These are phyloP conservation scores for Melanotaenia trifasciata DNA, from an alignment of 2,797 vertebrate species.

Conservation along the genomic window DNA sequence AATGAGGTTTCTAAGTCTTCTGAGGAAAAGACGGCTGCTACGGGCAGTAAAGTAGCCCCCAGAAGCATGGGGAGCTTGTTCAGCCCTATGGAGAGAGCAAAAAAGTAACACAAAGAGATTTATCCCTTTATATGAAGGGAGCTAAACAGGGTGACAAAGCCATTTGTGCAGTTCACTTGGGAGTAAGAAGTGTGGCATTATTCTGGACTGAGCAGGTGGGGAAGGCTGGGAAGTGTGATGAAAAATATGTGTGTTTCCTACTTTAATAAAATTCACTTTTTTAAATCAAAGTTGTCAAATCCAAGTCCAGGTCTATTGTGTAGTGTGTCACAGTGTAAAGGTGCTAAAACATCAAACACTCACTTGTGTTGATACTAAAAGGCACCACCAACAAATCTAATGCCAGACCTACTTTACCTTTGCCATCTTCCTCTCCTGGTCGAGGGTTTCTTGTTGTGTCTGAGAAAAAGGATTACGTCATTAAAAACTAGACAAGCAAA, in stretches of 20 bases:
- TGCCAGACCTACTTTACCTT: conserved; percentile 83
- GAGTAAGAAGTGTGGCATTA: conserved; percentile 79
- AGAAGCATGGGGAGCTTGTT: conserved; percentile 86
- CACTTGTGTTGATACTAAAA: conserved; percentile 12
- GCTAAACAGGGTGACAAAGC: conserved; percentile 43
- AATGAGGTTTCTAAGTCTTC: conserved; percentile 80
- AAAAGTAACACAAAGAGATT: conserved; percentile 78
- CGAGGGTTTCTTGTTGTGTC: conserved; percentile 95
- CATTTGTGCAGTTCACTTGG: conserved; percentile 78
- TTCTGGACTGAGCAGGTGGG: conserved; percentile 18
- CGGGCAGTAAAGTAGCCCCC: conserved; percentile 86
- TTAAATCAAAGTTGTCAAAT: conserved; percentile 26
- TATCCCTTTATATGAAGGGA: conserved; percentile 53
- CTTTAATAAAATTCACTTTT: background rate
- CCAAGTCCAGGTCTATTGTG: conserved; percentile 4
- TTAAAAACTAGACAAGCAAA: conserved; percentile 9
- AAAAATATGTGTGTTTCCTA: background rate
- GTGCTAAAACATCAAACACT: conserved; percentile 21
- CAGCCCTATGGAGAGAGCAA: conserved; percentile 86
- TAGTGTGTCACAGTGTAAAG: conserved; percentile 4
- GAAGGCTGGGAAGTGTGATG: conserved; percentile 14
- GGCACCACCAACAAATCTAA: conserved; percentile 10
- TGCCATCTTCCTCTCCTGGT: conserved; percentile 92
- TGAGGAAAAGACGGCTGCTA: conserved; percentile 84
- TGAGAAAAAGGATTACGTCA: conserved; percentile 64